A percentile compares a stretch with the other conserved stretches of the same genome.
Evolutionary conservation across 2,113 vertebrate genomes (phyloP).

Genomic region (Arothron firmamentum): DNA sequence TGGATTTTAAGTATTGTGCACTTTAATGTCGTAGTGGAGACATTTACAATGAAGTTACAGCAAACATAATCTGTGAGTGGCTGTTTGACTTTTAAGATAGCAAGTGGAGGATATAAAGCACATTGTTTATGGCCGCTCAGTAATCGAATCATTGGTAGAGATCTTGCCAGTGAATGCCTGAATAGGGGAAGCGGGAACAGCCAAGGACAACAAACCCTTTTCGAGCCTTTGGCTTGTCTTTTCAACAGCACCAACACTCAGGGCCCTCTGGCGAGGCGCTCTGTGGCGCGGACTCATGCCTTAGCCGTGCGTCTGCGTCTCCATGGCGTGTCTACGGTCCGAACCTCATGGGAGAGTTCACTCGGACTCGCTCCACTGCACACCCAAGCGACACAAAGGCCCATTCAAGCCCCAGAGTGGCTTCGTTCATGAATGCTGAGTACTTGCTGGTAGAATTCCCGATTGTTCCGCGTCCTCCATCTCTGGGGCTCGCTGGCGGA

Average conservation of each 20-base stretch:
- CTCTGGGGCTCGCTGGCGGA: conserved; percentile 65
- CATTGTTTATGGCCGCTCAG: not conserved
- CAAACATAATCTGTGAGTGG: not conserved
- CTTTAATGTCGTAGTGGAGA: not conserved
- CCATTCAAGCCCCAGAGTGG: conserved; percentile 70
- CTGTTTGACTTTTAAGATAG: not conserved
- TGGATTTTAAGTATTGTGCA: not conserved
- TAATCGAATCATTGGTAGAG: conserved; percentile 18
- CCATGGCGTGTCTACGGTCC: conserved; percentile 61
- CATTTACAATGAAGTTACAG: not conserved
- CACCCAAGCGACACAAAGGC: conserved; percentile 70
- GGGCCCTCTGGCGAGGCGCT: conserved; percentile 24
- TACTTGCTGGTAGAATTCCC: conserved; percentile 72
- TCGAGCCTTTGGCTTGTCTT: conserved; percentile 17
- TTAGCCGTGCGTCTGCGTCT: conserved; percentile 53
- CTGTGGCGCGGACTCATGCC: conserved; percentile 46
- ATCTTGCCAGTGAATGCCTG: conserved; percentile 18
- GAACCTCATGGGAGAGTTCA: conserved; percentile 75
- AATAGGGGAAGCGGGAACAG: conserved; percentile 2
- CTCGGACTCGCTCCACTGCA: conserved; percentile 56
- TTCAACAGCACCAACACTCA: conserved; percentile 24
- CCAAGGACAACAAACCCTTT: conserved; percentile 51
- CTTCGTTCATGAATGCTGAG: conserved; percentile 71
- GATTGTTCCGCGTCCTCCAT: conserved; percentile 73
- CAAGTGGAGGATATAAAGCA: conserved; percentile 14